Conservation (phyloP, 2,113 vertebrate genomes). For the Sakesphorus luctuosus region DNA sequence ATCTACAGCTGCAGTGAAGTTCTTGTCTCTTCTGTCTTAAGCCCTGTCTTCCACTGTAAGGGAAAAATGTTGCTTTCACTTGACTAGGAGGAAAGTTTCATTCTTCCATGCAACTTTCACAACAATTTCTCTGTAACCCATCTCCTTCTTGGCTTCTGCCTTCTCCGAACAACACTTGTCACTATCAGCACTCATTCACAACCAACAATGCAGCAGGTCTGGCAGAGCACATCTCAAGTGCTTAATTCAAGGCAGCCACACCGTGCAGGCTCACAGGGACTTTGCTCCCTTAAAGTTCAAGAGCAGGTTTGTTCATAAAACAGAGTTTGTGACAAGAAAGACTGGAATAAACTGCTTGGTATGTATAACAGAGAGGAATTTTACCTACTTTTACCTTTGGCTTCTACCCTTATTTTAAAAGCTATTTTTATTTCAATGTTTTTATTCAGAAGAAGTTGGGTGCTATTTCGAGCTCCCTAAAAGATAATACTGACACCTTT, state of each 20-base stretch:
- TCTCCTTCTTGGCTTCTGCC: constrained; percentile 9
- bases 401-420: neutral
- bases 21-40: neutral
- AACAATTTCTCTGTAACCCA: neutral
- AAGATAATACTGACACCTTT: rapidly evolving
- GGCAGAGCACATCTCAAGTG: neutral
- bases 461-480: neutral
- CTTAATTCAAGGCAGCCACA: neutral
- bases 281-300: neutral
- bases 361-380: neutral
- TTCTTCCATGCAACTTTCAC: constrained; percentile 16
- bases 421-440: neutral
- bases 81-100: neutral
- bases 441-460: neutral
- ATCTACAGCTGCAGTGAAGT: neutral
- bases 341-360: neutral
- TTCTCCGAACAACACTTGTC: neutral
- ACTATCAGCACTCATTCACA: neutral
- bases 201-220: neutral
- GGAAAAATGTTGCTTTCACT: neutral
- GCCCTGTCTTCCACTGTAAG: neutral
- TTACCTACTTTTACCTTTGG: neutral
- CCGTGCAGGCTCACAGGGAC: rapidly evolving
- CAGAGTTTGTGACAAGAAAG: neutral
- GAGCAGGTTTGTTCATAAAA: neutral